These are phyloP conservation scores for Limnephilus lunatus DNA, from an alignment of 2,888 invertebrate genomes.

Conservation along the genomic window DNA sequence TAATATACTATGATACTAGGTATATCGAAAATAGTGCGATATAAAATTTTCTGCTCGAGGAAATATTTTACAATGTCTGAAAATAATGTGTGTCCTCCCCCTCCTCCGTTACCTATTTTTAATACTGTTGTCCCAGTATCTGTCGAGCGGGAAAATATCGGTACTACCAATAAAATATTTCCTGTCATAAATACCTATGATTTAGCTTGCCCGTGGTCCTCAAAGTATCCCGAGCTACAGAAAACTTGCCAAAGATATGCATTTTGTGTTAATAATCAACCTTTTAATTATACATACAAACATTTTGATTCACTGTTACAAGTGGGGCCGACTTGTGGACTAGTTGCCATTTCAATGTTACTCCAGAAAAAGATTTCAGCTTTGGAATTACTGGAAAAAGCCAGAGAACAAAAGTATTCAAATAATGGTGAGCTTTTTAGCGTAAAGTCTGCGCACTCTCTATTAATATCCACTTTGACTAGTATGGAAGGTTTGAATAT, in stretches of 20 bases:
- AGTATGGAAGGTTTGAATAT: conserved; percentile 71
- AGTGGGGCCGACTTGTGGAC: conserved; percentile 88
- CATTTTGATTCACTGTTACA: conserved; percentile 74
- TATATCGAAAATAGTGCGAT: background rate
- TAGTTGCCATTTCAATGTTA: conserved; percentile 91
- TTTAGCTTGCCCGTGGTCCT: conserved; percentile 74
- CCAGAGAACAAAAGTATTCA: conserved; percentile 82
- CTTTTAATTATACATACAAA: conserved; percentile 75
- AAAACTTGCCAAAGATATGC: conserved; percentile 78
- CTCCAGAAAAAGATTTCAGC: conserved; percentile 78
- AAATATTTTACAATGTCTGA: conserved; percentile 34
- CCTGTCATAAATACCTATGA: background rate
- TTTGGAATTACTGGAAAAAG: conserved; percentile 79
- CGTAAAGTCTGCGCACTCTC: conserved; percentile 82
- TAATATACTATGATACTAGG: no score
- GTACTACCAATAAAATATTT: background rate
- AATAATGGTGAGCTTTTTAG: conserved; percentile 94
- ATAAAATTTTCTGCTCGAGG: background rate
- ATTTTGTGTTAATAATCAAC: conserved; percentile 75
- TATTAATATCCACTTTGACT: conserved; percentile 79
- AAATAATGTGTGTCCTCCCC: conserved; percentile 24
- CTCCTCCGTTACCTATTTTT: conserved; percentile 48
- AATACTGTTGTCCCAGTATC: background rate
- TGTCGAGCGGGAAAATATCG: background rate
- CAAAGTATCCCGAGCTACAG: conserved; percentile 76